These are phyloP conservation scores for Microcaecilia unicolor DNA, from an alignment of 2,797 vertebrate genomes.

Conservation along the genomic window DNA sequence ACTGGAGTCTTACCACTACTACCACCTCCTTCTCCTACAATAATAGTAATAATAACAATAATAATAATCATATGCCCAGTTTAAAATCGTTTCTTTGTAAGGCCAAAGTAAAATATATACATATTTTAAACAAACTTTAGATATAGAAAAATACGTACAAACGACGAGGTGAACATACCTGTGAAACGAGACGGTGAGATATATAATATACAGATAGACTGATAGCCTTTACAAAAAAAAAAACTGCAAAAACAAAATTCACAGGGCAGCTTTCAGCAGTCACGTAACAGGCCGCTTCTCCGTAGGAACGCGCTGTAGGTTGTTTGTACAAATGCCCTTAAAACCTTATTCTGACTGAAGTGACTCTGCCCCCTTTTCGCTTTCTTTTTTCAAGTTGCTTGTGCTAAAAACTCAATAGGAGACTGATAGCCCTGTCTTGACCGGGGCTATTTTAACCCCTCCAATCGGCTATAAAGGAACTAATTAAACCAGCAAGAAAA, in stretches of 20 bases:
- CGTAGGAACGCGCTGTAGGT: constrained; percentile 45
- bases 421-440: constrained; percentile 75
- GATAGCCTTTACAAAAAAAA: constrained; percentile 25
- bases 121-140: no score
- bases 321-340: constrained; percentile 59
- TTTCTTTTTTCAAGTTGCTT: constrained; percentile 59
- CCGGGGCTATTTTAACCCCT: constrained; percentile 83
- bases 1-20: no score
- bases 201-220: no score
- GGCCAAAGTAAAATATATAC: no score
- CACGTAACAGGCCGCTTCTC: constrained; percentile 45
- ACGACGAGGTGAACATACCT: constrained; percentile 70
- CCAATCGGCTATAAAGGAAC: constrained; percentile 80
- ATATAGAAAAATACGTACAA: constrained; percentile 12
- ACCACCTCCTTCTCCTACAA: no score
- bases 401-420: constrained; percentile 63
- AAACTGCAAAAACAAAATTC: constrained; percentile 34
- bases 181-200: constrained; percentile 47
- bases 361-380: constrained; percentile 46
- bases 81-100: no score
- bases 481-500: constrained; percentile 92
- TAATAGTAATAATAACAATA: no score
- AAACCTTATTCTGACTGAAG: constrained; percentile 55
- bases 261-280: constrained; percentile 33
- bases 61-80: no score